Percentiles rank a stretch among this genome's conserved stretches.
phyloP scores from a whole-genome alignment of 2,888 invertebrate species.

The Orgyia antiqua region DNA sequence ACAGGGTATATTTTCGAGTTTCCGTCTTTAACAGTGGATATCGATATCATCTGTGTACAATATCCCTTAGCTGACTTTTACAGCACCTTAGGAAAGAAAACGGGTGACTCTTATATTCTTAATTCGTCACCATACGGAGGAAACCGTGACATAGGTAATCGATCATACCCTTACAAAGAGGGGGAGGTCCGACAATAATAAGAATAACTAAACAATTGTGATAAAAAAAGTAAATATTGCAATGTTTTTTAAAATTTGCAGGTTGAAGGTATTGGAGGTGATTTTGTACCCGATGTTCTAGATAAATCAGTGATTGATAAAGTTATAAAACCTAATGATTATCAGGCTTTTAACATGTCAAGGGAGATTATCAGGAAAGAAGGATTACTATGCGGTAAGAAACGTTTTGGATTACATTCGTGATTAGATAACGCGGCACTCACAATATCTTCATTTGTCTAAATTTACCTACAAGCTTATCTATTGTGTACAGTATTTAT shows the following conservation, averaged over 20 bases:
- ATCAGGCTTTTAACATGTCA: conserved; percentile 88
- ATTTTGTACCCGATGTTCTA: conserved; percentile 94
- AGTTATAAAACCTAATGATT: conserved; percentile 89
- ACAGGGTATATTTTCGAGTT: too few relatives aligned
- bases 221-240: too few relatives aligned
- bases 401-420: conserved; percentile 1
- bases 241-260: conserved; percentile 19
- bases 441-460: background rate
- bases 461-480: background rate
- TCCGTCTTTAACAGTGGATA: too few relatives aligned
- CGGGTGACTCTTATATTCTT: too few relatives aligned
- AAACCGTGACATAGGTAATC: too few relatives aligned
- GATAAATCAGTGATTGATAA: conserved; percentile 86
- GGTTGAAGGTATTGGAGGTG: conserved; percentile 92
- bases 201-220: too few relatives aligned
- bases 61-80: too few relatives aligned
- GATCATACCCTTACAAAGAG: too few relatives aligned
- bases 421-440: background rate
- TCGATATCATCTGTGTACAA: too few relatives aligned
- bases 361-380: conserved; percentile 91
- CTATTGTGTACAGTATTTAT: background rate
- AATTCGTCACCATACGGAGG: too few relatives aligned
- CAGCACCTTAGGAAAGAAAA: too few relatives aligned
- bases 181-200: too few relatives aligned
- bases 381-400: conserved; percentile 90